A percentile compares a stretch with the other conserved stretches of the same genome.
Conservation (phyloP, 2,888 invertebrate genomes). For the Antheraea yamamai region DNA sequence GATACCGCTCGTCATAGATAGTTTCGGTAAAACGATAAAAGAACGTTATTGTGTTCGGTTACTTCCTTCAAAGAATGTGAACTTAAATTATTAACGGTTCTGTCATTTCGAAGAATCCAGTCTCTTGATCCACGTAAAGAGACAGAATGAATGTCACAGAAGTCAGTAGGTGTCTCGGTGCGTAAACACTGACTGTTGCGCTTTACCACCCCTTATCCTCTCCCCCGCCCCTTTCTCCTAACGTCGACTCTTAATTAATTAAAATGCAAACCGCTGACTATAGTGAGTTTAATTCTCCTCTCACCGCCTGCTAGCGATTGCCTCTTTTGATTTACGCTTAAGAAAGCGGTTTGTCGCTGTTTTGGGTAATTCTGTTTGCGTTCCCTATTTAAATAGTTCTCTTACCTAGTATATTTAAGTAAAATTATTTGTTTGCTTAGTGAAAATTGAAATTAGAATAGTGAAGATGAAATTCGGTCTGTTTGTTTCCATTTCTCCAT, state of each 20-base stretch:
- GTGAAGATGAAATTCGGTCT: too few relatives aligned
- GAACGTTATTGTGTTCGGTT: too few relatives aligned
- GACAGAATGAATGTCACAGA: slow-evolving; percentile 9
- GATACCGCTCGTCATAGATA: too few relatives aligned
- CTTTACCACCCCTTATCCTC: slow-evolving; percentile 34
- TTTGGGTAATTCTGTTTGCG: neutral
- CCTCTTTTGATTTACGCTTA: slow-evolving; percentile 19
- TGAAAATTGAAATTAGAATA: too few relatives aligned
- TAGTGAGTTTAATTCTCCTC: slow-evolving; percentile 57
- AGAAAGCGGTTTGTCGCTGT: slow-evolving; percentile 13
- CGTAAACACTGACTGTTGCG: slow-evolving; percentile 45
- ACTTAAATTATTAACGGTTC: neutral
- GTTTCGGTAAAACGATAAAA: too few relatives aligned
- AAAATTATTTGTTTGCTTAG: neutral
- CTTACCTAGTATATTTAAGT: neutral
- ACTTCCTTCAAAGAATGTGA: neutral
- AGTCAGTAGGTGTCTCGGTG: slow-evolving; percentile 20
- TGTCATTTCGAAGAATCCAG: neutral
- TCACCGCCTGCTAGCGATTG: slow-evolving; percentile 26
- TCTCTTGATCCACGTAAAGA: slow-evolving; percentile 3
- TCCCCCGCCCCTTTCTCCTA: slow-evolving; percentile 29
- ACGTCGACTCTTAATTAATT: slow-evolving; percentile 70
- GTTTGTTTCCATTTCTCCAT: too few relatives aligned
- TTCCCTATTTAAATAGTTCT: slow-evolving; percentile 1
- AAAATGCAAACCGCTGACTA: slow-evolving; percentile 73